Evolutionary conservation across 2,797 vertebrate genomes (phyloP).

Genomic region (Tamandua tetradactyla): DNA sequence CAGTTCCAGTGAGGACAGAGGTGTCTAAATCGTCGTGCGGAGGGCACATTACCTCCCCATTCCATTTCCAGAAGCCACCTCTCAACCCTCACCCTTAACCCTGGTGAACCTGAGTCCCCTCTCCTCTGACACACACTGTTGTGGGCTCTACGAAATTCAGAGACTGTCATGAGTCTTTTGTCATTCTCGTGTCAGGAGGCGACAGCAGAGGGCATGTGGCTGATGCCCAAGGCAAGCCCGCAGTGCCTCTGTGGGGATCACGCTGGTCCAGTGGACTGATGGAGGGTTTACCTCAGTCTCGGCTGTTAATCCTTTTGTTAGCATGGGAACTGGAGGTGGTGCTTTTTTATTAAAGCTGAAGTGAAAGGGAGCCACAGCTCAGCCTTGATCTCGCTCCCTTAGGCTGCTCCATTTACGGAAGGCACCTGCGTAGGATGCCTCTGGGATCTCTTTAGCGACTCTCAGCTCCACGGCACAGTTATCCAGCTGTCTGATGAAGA

Average conservation of each 20-base stretch:
- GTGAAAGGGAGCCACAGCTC: not conserved
- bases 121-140: not conserved
- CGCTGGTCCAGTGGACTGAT: constrained; percentile 7
- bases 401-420: not conserved
- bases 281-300: constrained; percentile 34
- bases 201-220: not conserved
- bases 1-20: not conserved
- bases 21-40: not conserved
- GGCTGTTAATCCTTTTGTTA: constrained; percentile 59
- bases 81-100: not conserved
- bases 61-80: not conserved
- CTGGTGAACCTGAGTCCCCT: not conserved
- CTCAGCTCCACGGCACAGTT: not conserved
- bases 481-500: not conserved
- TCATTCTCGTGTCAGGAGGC: not conserved
- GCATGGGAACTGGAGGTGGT: constrained; percentile 31
- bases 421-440: not conserved
- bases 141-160: not conserved
- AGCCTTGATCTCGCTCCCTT: not conserved
- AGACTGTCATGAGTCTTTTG: not conserved
- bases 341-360: constrained; percentile 24
- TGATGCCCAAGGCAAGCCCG: not conserved
- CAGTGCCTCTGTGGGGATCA: not conserved
- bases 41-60: not conserved
- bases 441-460: not conserved